Evolutionary conservation across 2,888 invertebrate species (phyloP).

Genomic region (Rhingia rostrata): DNA sequence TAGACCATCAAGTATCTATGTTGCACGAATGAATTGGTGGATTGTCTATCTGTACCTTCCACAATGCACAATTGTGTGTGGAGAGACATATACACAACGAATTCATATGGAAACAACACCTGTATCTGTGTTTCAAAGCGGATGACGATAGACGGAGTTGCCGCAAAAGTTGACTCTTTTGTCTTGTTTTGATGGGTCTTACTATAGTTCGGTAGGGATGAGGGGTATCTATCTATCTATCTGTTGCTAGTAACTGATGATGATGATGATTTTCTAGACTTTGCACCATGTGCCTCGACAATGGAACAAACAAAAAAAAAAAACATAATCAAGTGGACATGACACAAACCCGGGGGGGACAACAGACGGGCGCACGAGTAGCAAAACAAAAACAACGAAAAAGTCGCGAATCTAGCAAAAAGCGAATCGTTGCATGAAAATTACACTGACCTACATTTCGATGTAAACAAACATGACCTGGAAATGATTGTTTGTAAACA

Average conservation of each 20-base stretch:
- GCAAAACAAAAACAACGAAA: conserved; percentile 28
- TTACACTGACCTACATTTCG: conserved; percentile 72
- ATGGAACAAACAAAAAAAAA: conserved; percentile 13
- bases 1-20: conserved; percentile 33
- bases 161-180: not conserved
- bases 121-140: conserved; percentile 38
- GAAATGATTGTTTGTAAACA: conserved; percentile 73
- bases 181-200: conserved; percentile 8
- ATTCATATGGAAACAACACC: conserved; percentile 51
- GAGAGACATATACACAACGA: conserved; percentile 1
- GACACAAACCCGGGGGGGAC: no score
- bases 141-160: conserved; percentile 54
- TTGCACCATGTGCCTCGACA: conserved; percentile 48
- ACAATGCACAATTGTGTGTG: conserved; percentile 25
- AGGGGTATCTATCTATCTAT: not conserved
- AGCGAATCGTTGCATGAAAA: conserved; percentile 65
- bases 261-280: conserved; percentile 41
- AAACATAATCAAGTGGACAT: conserved; percentile 13
- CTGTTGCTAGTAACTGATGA: conserved; percentile 7
- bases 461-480: conserved; percentile 74
- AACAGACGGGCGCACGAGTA: not conserved
- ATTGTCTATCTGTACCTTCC: conserved; percentile 41
- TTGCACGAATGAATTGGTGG: conserved; percentile 49
- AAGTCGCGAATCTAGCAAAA: conserved; percentile 47
- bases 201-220: not conserved